Evolutionary conservation across 1,140 invertebrate genomes (phyloP).

Genomic region (Berghia stephanieae): DNA sequence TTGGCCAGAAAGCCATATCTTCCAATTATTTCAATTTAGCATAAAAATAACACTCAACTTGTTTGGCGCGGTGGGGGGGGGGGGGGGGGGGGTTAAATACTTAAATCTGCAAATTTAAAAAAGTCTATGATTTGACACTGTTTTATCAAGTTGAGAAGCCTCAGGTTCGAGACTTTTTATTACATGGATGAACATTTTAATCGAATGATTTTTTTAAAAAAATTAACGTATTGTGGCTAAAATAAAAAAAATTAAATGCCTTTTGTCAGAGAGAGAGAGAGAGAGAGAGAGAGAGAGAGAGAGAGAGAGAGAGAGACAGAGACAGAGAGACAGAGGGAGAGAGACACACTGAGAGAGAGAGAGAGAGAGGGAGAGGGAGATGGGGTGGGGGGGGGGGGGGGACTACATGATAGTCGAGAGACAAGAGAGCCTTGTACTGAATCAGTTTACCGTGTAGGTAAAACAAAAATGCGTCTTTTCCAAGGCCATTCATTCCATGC

Average conservation of each 20-base stretch:
- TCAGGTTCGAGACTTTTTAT: neutral
- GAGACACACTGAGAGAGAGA: neutral
- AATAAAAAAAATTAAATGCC: neutral
- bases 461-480: neutral
- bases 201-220: no score
- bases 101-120: neutral
- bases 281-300: neutral
- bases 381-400: neutral
- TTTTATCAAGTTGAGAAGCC: neutral
- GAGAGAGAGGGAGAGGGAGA: neutral
- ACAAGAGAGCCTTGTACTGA: neutral
- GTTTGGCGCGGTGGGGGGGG: neutral
- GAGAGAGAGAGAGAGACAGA: neutral
- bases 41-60: no score
- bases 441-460: no score
- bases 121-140: neutral
- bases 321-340: conserved; percentile 6
- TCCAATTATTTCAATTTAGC: no score
- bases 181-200: neutral
- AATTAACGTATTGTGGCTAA: no score
- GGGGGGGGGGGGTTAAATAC: neutral
- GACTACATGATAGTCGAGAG: neutral
- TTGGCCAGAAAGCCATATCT: no score
- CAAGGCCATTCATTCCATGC: neutral
- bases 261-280: neutral